These are phyloP conservation scores for Physeter macrocephalus DNA, from an alignment of 2,113 vertebrate genomes.

Conservation along the genomic window DNA sequence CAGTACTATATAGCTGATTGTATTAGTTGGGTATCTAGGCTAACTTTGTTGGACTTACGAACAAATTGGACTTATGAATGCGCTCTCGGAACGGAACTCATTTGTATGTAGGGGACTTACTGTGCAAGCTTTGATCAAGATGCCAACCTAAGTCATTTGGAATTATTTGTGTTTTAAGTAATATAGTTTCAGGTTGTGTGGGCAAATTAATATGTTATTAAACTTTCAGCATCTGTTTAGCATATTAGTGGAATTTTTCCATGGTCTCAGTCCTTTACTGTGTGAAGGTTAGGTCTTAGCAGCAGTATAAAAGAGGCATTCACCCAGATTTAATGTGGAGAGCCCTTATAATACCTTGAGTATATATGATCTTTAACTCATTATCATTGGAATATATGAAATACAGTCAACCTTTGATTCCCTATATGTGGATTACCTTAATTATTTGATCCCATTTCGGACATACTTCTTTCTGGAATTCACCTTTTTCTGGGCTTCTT, in stretches of 20 bases:
- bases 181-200: not conserved
- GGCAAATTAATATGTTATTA: constrained; percentile 7
- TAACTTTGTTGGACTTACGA: too few species aligned
- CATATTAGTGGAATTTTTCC: constrained; percentile 14
- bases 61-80: too few species aligned
- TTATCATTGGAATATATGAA: not conserved
- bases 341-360: not conserved
- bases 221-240: not conserved
- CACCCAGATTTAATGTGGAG: not conserved
- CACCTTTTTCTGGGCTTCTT: not conserved
- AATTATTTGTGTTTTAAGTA: constrained; percentile 14
- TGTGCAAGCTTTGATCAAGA: not conserved
- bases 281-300: not conserved
- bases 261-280: not conserved
- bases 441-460: not conserved
- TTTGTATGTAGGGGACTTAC: too few species aligned
- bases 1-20: too few species aligned
- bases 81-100: too few species aligned
- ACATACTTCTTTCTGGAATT: not conserved
- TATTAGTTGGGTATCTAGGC: too few species aligned
- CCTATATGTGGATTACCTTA: not conserved
- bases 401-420: not conserved
- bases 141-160: not conserved
- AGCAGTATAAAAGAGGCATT: not conserved
- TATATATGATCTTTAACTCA: not conserved